phyloP scores from a whole-genome alignment of 2,797 vertebrate species.

The Micrastur ruficollis region DNA sequence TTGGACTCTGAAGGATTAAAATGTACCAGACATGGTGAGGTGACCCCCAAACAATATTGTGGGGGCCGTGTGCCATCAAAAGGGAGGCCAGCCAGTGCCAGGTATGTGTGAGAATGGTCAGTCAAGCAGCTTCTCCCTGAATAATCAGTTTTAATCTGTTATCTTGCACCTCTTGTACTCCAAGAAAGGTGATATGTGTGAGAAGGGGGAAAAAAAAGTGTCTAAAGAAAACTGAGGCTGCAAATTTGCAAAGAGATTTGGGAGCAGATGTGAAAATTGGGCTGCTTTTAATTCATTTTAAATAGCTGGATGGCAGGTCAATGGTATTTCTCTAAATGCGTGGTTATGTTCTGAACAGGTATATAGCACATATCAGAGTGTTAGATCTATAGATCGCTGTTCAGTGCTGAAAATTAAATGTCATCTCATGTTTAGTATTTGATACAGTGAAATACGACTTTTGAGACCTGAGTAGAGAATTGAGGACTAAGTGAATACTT shows the following conservation, averaged over 20 bases:
- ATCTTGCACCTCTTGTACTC: not conserved
- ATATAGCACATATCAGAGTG: not conserved
- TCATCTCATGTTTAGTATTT: constrained; percentile 56
- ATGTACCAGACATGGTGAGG: not conserved
- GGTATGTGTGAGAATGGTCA: not conserved
- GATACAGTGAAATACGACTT: constrained; percentile 61
- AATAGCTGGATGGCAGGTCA: constrained; percentile 11
- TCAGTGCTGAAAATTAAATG: constrained; percentile 66
- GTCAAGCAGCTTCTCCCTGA: not conserved
- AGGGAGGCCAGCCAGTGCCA: not conserved
- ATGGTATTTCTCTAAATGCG: not conserved
- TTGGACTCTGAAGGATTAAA: not conserved
- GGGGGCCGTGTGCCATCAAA: not conserved
- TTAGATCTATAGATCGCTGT: not conserved
- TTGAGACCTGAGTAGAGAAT: constrained; percentile 16
- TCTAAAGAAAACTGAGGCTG: not conserved
- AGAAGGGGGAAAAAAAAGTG: not conserved
- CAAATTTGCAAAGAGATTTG: constrained; percentile 51
- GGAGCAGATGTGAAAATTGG: constrained; percentile 45
- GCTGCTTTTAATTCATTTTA: constrained; percentile 55
- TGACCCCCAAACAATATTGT: not conserved
- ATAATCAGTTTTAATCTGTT: constrained; percentile 20
- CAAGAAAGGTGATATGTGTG: not conserved
- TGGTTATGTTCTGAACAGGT: not conserved
- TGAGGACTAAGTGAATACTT: constrained; percentile 25